Evolutionary conservation across 2,888 invertebrate genomes (phyloP).

Genomic region (Melieria picta): DNA sequence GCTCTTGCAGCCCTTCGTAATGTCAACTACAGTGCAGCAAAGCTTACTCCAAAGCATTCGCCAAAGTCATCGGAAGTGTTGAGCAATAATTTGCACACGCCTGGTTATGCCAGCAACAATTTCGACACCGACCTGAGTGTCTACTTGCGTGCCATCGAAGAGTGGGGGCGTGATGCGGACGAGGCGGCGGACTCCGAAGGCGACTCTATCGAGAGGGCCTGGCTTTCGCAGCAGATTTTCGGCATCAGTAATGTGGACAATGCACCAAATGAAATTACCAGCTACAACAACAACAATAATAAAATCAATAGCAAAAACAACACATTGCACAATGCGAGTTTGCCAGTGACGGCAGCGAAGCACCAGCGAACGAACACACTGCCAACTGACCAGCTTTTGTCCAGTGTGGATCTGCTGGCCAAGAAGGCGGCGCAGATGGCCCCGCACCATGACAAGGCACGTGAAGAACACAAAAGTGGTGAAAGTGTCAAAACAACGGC

Average conservation of each 20-base stretch:
- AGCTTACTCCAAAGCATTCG: conserved; percentile 2
- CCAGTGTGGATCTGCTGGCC: too few species aligned
- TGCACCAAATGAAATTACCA: conserved; percentile 10
- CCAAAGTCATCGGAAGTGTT: background rate
- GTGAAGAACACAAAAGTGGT: background rate
- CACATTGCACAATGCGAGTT: too few species aligned
- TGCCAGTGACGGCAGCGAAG: too few species aligned
- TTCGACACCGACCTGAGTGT: conserved; percentile 1
- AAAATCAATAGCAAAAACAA: too few species aligned
- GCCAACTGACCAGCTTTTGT: too few species aligned
- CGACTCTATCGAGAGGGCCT: conserved; percentile 14
- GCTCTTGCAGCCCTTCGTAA: conserved; percentile 14
- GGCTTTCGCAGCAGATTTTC: too few species aligned
- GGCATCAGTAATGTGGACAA: background rate
- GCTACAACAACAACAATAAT: too few species aligned
- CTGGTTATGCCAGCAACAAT: background rate
- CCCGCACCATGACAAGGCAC: too few species aligned
- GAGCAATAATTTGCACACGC: background rate
- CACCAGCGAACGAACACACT: too few species aligned
- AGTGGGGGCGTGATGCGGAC: conserved; percentile 6
- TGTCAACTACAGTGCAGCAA: background rate
- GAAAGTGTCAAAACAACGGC: conserved; percentile 11
- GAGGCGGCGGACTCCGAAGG: background rate
- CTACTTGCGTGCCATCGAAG: background rate
- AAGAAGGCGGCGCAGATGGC: too few species aligned